Evolutionary conservation across 2,888 invertebrate species (phyloP), one percentile per base, ranked within the genome.

Genomic region (Drosophila stalkeri): DNA sequence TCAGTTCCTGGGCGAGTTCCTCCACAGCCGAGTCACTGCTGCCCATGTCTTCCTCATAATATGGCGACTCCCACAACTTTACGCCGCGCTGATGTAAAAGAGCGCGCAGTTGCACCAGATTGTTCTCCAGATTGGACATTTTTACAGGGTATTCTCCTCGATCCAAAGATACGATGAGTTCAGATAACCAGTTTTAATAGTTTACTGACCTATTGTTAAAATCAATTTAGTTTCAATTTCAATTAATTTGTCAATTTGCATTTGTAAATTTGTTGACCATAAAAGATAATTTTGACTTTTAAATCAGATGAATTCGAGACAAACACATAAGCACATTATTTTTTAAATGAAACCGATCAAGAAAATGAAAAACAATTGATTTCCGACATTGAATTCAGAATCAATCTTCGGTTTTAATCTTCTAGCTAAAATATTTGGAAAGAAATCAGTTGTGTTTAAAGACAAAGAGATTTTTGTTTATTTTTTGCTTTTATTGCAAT

Each of bases 31-130:
- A 55, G 35, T 94, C 94, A 35, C 93, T 93, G 52, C 93, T 82
- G 7, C 94, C 94, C 57, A 92, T 90, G 39, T 93, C 93, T 18
- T 94, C 93, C 44, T 91, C 89, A 55, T 95, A 94, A 90, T 95
- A 97, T 0, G 97, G 97, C 16, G 95, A 93, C 80, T 96, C 94
- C 97, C 97, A 97, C 75, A 97, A 92, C 91, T 96, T 96, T 12
- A 97, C 94, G 78, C 95, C 94, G 59, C 95, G 95, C 69, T 94
- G 93, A 80, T 96, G 96, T 35, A 97, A 92, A 81, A 95, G 95
- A 2, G 95, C 95, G 35, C 96, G 94, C 35, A 96, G 92, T 93
- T 95, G 95, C 55, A 96, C 94, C 18, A 95, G 93, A 79, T 95
- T 93, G 92, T 96, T 95, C 91, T 96, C 96, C 55, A 91, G 86